Evolutionary conservation across 92 coral and sea anemone species (phyloP).

Genomic region (Scolanthus callimorphus): DNA sequence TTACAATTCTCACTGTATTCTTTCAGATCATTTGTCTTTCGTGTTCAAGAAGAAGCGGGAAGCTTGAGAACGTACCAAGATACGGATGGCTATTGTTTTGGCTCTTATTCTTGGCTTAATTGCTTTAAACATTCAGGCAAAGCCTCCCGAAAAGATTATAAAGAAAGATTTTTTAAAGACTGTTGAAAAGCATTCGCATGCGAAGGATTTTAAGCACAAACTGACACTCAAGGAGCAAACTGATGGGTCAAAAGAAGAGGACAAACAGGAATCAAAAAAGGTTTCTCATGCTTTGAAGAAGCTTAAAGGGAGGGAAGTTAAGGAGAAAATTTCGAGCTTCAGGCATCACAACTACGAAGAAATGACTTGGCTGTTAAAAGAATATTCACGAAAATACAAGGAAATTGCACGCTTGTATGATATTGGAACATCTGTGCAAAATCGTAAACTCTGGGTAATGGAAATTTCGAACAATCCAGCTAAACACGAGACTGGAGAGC

Average conservation of each 20-base stretch:
- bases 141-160: constrained; percentile 39
- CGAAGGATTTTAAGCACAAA: constrained; percentile 51
- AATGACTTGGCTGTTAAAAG: constrained; percentile 95
- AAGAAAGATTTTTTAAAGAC: constrained; percentile 10
- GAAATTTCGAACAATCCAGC: constrained; percentile 88
- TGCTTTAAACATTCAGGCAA: constrained; percentile 11
- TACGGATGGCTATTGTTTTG: constrained; percentile 20
- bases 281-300: constrained; percentile 1
- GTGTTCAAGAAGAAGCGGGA: too few species aligned
- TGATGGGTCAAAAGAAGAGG: constrained; percentile 7
- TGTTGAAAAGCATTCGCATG: constrained; percentile 1
- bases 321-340: constrained; percentile 59
- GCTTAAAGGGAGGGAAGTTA: constrained; percentile 32
- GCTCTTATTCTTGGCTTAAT: constrained; percentile 23
- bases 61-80: too few species aligned
- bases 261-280: constrained; percentile 18
- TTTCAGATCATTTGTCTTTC: too few species aligned
- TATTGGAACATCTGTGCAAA: constrained; percentile 88
- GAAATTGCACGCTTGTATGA: constrained; percentile 73
- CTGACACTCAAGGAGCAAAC: constrained; percentile 30
- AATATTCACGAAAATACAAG: constrained; percentile 67
- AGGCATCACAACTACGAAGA: constrained; percentile 96
- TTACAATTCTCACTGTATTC: too few species aligned
- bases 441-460: constrained; percentile 96
- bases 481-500: constrained; percentile 71